Evolutionary conservation across 1,140 invertebrate species (phyloP).

Genomic region (Oscheius sp.): DNA sequence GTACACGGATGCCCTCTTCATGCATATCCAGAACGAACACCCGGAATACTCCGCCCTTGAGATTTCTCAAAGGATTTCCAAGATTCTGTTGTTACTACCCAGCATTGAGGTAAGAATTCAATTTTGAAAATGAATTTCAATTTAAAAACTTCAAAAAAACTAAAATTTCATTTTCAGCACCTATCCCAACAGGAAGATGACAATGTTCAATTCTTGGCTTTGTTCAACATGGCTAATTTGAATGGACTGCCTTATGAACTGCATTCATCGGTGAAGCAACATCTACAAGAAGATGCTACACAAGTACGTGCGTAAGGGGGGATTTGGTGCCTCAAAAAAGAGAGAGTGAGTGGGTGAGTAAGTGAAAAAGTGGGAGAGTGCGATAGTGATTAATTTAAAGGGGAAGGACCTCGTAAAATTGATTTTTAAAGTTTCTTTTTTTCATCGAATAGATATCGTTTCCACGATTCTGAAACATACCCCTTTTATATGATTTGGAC

Average conservation of each 20-base stretch:
- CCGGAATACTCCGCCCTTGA: conserved; percentile 23
- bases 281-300: background rate
- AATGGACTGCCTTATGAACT: conserved; percentile 43
- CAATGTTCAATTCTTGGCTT: conserved; percentile 43
- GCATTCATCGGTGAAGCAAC: conserved; percentile 36
- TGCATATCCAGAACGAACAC: conserved; percentile 36
- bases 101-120: conserved; percentile 31
- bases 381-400: too few relatives aligned
- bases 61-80: conserved; percentile 38
- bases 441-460: too few relatives aligned
- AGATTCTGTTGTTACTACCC: conserved; percentile 34
- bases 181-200: conserved; percentile 46
- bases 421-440: too few relatives aligned
- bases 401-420: too few relatives aligned
- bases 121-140: background rate
- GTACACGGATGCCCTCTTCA: conserved; percentile 40
- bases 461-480: too few relatives aligned
- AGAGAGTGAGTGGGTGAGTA: too few relatives aligned
- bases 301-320: conserved; percentile 5
- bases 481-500: too few relatives aligned
- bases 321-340: too few relatives aligned
- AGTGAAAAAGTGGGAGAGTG: too few relatives aligned
- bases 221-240: conserved; percentile 42
- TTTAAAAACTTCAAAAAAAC: background rate
- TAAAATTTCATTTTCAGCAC: conserved; percentile 32